Evolutionary conservation across 1,140 invertebrate species (phyloP), one percentile per base, ranked within the genome.

Genomic region (Pinna nobilis): DNA sequence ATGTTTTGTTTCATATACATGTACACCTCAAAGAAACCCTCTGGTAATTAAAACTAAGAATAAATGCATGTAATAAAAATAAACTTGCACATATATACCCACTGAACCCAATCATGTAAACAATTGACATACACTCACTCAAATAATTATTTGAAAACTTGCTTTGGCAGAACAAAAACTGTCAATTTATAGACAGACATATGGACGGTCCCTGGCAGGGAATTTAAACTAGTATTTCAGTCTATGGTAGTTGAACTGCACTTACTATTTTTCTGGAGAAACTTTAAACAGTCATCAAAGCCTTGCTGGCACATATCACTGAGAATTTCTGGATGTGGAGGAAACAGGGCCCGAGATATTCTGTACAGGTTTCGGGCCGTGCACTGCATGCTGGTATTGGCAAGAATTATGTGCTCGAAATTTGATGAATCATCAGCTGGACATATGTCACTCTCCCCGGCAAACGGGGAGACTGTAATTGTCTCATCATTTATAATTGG

Each of bases 371-470:
- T 99, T 50, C 73, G 65, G 5, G 76, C 37, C 28, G 88, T 90
- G 61, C 91, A 85, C 66, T 98, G 96, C 86, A 99, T 96, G 85
- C 96, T 97, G 15, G 97, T 99, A 88, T 98, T 98, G 9, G 94
- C 93, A 75, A 99, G 86, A 86, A 97, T 97, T 9, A 99, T 65
- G 50, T 87, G 84, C n/a, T 88, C 70, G 37, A 89, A 76, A 61
- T 84, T 89, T 9, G 81, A 66, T 18, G 81, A 82, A 28, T 68
- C 61, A 57, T 99, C 98, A 61, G 94, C 91, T 0, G 98, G 98
- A 90, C 98, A 99, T 78, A 99, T 99, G 87, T 99, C 98, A 85
- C 94, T 96, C 88, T 99, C 97, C 0, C 98, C 98, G 83, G 96
- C 96, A 89, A 99, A 99, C 0, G 98, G 98, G 84, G 95, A 97